These are phyloP conservation scores for Tetragonula clypearis DNA, from an alignment of 1,140 invertebrate species.

Conservation along the genomic window DNA sequence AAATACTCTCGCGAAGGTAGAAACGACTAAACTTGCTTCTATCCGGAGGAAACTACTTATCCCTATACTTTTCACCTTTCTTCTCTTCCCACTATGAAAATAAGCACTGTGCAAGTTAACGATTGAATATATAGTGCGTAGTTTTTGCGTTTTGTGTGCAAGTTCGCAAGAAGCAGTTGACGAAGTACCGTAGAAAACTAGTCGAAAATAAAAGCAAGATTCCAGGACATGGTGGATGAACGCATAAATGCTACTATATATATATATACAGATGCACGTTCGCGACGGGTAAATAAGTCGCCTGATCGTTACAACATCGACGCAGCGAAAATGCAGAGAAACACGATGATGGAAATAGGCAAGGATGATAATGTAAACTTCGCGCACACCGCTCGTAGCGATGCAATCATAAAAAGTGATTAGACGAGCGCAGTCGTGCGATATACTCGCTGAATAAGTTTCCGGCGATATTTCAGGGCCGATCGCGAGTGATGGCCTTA, in stretches of 20 bases:
- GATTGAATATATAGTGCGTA: too few species aligned
- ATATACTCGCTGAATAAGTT: slow-evolving; percentile 41
- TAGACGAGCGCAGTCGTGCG: slow-evolving; percentile 35
- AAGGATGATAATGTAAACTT: neutral
- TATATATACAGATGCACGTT: neutral
- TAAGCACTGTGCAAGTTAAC: too few species aligned
- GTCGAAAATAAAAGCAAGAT: neutral
- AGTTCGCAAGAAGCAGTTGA: too few species aligned
- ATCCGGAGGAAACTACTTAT: neutral
- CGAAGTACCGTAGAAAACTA: neutral
- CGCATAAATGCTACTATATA: too few species aligned
- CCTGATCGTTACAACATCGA: neutral
- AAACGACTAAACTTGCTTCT: neutral
- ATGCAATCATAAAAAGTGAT: slow-evolving; percentile 51
- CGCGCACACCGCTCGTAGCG: neutral
- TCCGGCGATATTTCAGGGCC: slow-evolving; percentile 49
- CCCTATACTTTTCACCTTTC: neutral
- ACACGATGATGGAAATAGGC: neutral
- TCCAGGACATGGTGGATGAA: neutral
- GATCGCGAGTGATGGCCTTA: slow-evolving; percentile 35
- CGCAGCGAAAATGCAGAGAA: neutral
- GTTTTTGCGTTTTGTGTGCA: too few species aligned
- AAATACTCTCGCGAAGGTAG: neutral
- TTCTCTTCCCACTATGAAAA: neutral
- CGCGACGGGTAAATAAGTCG: neutral